A percentile compares a stretch with the other conserved stretches of the same genome.
Evolutionary conservation across 2,888 invertebrate species (phyloP).

Genomic region (Andrena praecox): DNA sequence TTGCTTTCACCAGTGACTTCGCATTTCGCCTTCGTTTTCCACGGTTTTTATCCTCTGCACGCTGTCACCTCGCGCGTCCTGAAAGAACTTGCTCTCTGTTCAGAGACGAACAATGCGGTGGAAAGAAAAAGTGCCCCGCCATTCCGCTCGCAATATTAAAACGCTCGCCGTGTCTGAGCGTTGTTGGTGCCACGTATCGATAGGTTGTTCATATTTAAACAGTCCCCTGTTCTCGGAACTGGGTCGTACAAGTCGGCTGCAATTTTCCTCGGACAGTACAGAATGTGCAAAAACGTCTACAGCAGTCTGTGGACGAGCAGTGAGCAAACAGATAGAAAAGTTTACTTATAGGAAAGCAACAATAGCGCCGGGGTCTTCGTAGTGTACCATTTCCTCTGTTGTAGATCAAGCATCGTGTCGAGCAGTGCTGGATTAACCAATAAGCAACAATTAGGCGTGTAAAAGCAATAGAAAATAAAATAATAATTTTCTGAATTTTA

Average conservation of each 20-base stretch:
- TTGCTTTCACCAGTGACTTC: conserved; percentile 10
- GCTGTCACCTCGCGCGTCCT: background rate
- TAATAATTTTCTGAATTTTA: no score
- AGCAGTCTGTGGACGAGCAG: no score
- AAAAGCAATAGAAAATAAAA: no score
- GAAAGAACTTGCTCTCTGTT: conserved; percentile 1
- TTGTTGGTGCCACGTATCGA: background rate
- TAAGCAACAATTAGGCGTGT: no score
- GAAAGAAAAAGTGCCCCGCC: background rate
- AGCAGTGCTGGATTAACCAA: no score
- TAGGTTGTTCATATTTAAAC: background rate
- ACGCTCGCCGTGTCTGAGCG: background rate
- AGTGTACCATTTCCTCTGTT: no score
- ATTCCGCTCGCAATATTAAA: background rate
- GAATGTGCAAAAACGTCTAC: no score
- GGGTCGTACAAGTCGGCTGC: background rate
- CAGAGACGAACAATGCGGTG: background rate
- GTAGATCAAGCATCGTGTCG: no score
- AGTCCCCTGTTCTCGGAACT: background rate
- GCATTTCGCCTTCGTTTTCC: background rate
- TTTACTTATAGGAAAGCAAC: no score
- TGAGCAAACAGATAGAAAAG: no score
- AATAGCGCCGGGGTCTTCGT: no score
- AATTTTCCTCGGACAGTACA: no score
- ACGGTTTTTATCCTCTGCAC: background rate